These are phyloP conservation scores for Panthera leo DNA, from an alignment of 2,113 vertebrate genomes.

Conservation along the genomic window DNA sequence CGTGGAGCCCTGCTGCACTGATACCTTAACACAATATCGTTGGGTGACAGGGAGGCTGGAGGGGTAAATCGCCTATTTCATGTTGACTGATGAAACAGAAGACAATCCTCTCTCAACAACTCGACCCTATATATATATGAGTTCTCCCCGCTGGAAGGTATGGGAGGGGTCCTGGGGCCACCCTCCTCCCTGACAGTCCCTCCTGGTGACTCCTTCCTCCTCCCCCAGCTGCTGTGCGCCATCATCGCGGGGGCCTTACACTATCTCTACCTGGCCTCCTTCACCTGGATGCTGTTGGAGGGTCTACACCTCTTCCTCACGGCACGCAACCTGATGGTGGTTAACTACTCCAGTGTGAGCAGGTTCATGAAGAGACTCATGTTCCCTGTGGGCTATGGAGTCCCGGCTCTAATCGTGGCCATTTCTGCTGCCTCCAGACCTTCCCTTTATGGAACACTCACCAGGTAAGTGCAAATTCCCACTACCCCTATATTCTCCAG, in stretches of 20 bases:
- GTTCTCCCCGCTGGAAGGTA: background rate
- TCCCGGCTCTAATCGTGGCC: conserved; percentile 57
- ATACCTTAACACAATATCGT: background rate
- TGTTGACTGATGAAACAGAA: too few relatives aligned
- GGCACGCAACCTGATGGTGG: conserved; percentile 47
- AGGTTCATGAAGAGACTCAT: background rate
- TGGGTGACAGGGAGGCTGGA: background rate
- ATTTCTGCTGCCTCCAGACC: conserved; percentile 62
- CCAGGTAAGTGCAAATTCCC: background rate
- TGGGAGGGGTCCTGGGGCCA: background rate
- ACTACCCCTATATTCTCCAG: background rate
- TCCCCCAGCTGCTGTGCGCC: conserved; percentile 4
- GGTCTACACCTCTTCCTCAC: too few relatives aligned
- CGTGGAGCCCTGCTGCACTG: accelerated
- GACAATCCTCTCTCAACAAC: background rate
- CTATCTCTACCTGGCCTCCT: conserved; percentile 76
- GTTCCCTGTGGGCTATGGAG: conserved; percentile 72
- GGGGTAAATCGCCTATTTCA: background rate
- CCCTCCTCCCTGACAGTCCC: background rate
- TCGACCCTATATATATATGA: too few relatives aligned
- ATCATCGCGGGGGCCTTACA: conserved; percentile 61
- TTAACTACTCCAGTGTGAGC: conserved; percentile 47
- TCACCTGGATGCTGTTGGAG: conserved; percentile 47
- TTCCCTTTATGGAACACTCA: conserved; percentile 57
- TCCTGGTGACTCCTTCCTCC: background rate